phyloP scores from a whole-genome alignment of 2,888 invertebrate species.

The Leucozona laternaria region DNA sequence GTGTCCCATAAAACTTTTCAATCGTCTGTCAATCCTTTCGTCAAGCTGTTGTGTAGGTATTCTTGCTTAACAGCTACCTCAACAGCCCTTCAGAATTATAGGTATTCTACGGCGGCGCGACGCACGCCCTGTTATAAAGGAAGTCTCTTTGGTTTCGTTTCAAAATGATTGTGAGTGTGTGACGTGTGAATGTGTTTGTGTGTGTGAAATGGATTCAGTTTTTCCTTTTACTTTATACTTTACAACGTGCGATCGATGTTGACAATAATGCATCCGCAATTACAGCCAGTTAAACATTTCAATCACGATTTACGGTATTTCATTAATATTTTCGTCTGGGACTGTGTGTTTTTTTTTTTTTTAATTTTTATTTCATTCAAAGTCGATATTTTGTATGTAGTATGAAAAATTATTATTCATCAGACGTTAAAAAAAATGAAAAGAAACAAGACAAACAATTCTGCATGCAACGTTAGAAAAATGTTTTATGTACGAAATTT shows the following conservation, averaged over 20 bases:
- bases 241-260: slow-evolving; percentile 71
- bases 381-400: too few species aligned
- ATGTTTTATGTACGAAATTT: slow-evolving; percentile 59
- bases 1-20: slow-evolving; percentile 76
- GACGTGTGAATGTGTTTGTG: neutral
- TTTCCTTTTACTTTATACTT: slow-evolving; percentile 43
- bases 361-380: slow-evolving; percentile 26
- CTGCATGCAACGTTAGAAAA: slow-evolving; percentile 65
- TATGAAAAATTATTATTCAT: slow-evolving; percentile 62
- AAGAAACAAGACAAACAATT: slow-evolving; percentile 48
- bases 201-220: slow-evolving; percentile 40
- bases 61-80: slow-evolving; percentile 23
- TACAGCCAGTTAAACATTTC: slow-evolving; percentile 74
- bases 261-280: slow-evolving; percentile 76
- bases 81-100: neutral
- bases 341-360: slow-evolving; percentile 39
- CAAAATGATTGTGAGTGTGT: neutral
- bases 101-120: neutral
- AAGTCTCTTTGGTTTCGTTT: slow-evolving; percentile 50
- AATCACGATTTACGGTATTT: slow-evolving; percentile 74
- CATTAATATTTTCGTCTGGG: slow-evolving; percentile 74
- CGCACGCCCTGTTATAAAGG: slow-evolving; percentile 14
- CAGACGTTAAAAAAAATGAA: slow-evolving; percentile 5
- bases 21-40: slow-evolving; percentile 73
- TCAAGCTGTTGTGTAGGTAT: slow-evolving; percentile 47